Evolutionary conservation across 2,888 invertebrate species (phyloP), one percentile per base, ranked within the genome.

Genomic region (Dasysyrphus tricinctus): DNA sequence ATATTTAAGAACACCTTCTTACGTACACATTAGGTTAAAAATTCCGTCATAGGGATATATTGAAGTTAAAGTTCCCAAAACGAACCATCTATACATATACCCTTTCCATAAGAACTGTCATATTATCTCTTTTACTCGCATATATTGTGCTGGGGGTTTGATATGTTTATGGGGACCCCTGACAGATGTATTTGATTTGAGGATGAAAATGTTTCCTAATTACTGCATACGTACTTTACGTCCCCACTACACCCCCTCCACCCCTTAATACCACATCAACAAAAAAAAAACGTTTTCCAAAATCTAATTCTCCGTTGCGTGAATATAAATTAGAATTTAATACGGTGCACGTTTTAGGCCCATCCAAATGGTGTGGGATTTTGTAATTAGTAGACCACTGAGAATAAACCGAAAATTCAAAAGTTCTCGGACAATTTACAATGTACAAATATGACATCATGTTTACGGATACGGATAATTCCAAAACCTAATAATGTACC

Each of bases 281-380:
- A n/a, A 24, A 47, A 80, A 70, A 80, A 84, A 72, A 76, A 78
- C 74, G 65, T 57, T 82, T 75, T 86, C 82, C 65, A 65, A 86
- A 86, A 86, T 86, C 86, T 81, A 82, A 86, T 86, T 86, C 86
- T 86, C 86, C 67, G 86, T 82, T 86, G 86, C 86, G 86, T 86
- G 86, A 86, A 86, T 86, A 86, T 86, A 86, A 86, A 86, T 86
- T 86, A 86, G 86, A 79, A 82, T 86, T 86, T 86, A 86, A 86
- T 86, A 82, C 37, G 78, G 74, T 82, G 81, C 72, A 67, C 59
- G 86, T 86, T 82, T 79, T 79, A 81, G 86, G 86, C 82, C 67
- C 85, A 61, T 81, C 67, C 16, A 69, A 14, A 47, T 74, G 78
- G 86, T 78, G 69, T 86, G 78, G 82, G 82, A 86, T 86, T 86